These are phyloP conservation scores for Nerophis ophidion DNA, from an alignment of 2,113 vertebrate species.

Conservation along the genomic window DNA sequence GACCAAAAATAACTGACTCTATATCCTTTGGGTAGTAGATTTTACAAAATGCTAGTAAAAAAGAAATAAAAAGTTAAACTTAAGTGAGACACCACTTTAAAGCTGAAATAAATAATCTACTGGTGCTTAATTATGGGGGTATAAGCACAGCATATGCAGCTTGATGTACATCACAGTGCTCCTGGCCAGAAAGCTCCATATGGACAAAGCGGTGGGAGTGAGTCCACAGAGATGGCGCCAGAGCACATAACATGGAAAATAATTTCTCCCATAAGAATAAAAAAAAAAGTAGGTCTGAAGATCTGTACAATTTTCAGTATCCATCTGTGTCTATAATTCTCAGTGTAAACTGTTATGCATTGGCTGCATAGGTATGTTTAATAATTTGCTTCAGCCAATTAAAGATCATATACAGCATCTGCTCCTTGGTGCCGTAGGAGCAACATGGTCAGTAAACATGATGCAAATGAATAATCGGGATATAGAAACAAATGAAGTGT, in stretches of 20 bases:
- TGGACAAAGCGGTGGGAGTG: constrained; percentile 31
- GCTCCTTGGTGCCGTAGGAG: constrained; percentile 55
- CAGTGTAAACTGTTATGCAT: constrained; percentile 60
- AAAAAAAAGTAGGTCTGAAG: constrained; percentile 10
- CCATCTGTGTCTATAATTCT: constrained; percentile 57
- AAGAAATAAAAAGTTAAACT: constrained; percentile 39
- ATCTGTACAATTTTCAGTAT: constrained; percentile 42
- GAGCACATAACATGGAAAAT: constrained; percentile 39
- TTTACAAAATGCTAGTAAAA: constrained; percentile 28
- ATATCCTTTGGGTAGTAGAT: constrained; percentile 38
- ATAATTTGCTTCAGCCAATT: constrained; percentile 71
- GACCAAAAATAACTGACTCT: constrained; percentile 36
- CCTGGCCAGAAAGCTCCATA: constrained; percentile 29
- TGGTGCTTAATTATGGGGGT: constrained; percentile 31
- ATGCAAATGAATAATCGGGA: constrained; percentile 44
- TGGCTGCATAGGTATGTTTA: constrained; percentile 63
- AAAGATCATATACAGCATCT: constrained; percentile 70
- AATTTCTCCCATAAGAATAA: constrained; percentile 43
- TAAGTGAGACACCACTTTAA: constrained; percentile 33
- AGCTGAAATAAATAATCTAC: constrained; percentile 42
- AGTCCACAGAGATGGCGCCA: constrained; percentile 41
- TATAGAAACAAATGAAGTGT: constrained; percentile 16
- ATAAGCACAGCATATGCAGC: constrained; percentile 25
- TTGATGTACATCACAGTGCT: constrained; percentile 25
- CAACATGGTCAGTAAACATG: constrained; percentile 51